phyloP scores from a whole-genome alignment of 1,140 invertebrate genomes.

The Drosophila eugracilis region DNA sequence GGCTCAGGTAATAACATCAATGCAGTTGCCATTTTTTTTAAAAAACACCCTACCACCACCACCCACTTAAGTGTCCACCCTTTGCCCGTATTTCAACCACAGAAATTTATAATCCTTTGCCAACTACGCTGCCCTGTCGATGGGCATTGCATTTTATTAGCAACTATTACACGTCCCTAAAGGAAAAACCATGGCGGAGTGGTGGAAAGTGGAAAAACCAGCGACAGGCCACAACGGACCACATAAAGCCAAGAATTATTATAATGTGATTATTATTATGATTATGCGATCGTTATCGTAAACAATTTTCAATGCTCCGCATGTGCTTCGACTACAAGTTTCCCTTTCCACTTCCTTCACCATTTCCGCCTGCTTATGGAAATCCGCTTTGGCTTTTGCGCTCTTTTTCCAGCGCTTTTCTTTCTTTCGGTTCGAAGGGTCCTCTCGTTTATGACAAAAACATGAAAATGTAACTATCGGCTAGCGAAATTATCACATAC shows the following conservation, averaged over 20 bases:
- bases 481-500: slow-evolving; percentile 77
- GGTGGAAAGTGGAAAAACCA: slow-evolving; percentile 8
- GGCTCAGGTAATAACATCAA: slow-evolving; percentile 80
- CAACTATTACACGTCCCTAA: slow-evolving; percentile 76
- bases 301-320: slow-evolving; percentile 81
- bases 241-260: slow-evolving; percentile 81
- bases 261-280: slow-evolving; percentile 84
- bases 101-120: slow-evolving; percentile 38
- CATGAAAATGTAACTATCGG: slow-evolving; percentile 80
- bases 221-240: slow-evolving; percentile 45
- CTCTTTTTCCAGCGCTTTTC: slow-evolving; percentile 29
- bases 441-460: slow-evolving; percentile 57
- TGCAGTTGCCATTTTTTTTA: slow-evolving; percentile 82
- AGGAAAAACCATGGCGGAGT: slow-evolving; percentile 22
- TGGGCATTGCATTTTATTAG: slow-evolving; percentile 82
- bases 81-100: neutral
- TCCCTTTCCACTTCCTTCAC: slow-evolving; percentile 2
- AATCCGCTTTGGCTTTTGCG: slow-evolving; percentile 51
- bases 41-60: too few species aligned
- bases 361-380: slow-evolving; percentile 61
- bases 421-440: slow-evolving; percentile 21
- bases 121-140: slow-evolving; percentile 23
- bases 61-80: slow-evolving; percentile 8
- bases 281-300: slow-evolving; percentile 83
- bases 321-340: slow-evolving; percentile 74